Conservation (phyloP, 2,113 vertebrate genomes). For the Solea solea region DNA sequence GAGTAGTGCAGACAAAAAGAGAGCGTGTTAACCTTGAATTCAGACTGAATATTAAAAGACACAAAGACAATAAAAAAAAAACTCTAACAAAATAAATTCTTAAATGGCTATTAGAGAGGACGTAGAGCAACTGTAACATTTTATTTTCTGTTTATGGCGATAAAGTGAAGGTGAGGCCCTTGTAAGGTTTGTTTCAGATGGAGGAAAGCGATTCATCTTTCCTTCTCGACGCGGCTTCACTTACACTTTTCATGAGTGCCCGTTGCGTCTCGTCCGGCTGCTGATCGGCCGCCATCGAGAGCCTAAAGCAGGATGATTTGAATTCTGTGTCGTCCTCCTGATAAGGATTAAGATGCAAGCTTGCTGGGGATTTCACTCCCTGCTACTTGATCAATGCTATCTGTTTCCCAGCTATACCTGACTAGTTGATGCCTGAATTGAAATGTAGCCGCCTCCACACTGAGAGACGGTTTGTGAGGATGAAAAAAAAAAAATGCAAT, state of each 20-base stretch:
- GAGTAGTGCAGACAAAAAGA: too few relatives aligned
- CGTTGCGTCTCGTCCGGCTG: conserved; percentile 17
- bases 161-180: background rate
- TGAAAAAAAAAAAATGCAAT: conserved; percentile 22
- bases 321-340: conserved; percentile 60
- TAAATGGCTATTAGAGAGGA: background rate
- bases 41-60: too few relatives aligned
- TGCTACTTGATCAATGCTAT: conserved; percentile 80
- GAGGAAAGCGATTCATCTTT: background rate
- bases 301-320: conserved; percentile 58
- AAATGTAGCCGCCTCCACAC: conserved; percentile 51
- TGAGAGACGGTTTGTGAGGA: conserved; percentile 27
- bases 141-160: background rate
- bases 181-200: background rate
- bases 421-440: conserved; percentile 64
- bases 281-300: conserved; percentile 41
- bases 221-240: background rate
- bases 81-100: too few relatives aligned
- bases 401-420: conserved; percentile 59
- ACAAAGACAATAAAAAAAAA: too few relatives aligned
- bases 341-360: conserved; percentile 74
- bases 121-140: background rate
- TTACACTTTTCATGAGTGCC: too few relatives aligned
- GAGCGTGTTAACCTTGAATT: too few relatives aligned
- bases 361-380: conserved; percentile 59